Percentiles rank a stretch among this genome's conserved stretches.
These are phyloP conservation scores for Drosophila paranaensis DNA, from an alignment of 2,888 invertebrate genomes.

Conservation along the genomic window DNA sequence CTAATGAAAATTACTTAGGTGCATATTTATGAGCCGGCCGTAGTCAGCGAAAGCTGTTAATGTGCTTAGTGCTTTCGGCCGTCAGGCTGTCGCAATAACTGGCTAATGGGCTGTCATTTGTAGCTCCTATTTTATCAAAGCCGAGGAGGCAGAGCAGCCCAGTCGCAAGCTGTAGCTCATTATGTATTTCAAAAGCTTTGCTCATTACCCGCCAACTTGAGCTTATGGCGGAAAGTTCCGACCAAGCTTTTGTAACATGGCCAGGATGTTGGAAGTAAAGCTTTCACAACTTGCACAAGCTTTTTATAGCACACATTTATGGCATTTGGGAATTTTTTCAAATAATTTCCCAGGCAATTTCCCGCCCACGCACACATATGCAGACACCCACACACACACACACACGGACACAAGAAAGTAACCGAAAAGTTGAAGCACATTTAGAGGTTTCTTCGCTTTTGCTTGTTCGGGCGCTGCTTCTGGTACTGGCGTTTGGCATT, in stretches of 20 bases:
- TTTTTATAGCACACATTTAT: constrained; percentile 40
- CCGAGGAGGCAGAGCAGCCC: neutral
- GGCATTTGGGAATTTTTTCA: constrained; percentile 35
- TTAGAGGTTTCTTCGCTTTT: constrained; percentile 13
- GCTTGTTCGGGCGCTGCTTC: constrained; percentile 34
- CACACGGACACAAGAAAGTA: neutral
- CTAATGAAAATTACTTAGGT: constrained; percentile 50
- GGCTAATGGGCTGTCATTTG: constrained; percentile 73
- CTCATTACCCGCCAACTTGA: constrained; percentile 11
- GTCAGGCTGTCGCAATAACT: constrained; percentile 71
- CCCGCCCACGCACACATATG: neutral
- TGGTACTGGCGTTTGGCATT: constrained; percentile 42
- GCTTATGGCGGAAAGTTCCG: constrained; percentile 3
- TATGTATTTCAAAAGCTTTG: constrained; percentile 50
- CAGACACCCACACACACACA: neutral
- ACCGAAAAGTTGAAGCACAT: constrained; percentile 36
- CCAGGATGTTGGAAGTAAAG: constrained; percentile 2
- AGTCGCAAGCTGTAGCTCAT: constrained; percentile 44
- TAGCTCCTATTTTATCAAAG: constrained; percentile 26
- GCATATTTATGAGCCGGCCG: constrained; percentile 69
- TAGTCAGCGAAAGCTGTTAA: constrained; percentile 69
- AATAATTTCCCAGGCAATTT: constrained; percentile 15
- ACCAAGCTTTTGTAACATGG: too few relatives aligned
- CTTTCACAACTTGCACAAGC: constrained; percentile 46
- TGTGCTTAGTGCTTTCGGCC: constrained; percentile 68